Conservation (phyloP, 2,113 vertebrate species). For the Proterorhinus semilunaris region DNA sequence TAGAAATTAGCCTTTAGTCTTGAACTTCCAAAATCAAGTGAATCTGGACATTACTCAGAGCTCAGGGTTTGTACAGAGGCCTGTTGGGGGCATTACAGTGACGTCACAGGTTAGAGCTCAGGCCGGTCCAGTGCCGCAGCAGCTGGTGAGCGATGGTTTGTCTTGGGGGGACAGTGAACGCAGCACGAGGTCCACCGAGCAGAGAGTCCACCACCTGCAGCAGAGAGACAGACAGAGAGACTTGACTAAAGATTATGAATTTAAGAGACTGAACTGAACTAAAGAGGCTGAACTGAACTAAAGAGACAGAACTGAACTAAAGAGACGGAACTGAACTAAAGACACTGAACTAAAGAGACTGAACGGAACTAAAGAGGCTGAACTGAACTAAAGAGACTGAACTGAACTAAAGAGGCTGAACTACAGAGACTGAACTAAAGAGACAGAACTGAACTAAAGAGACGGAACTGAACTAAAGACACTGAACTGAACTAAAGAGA, state of each 20-base stretch:
- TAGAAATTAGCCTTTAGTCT: too few species aligned
- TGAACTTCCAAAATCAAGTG: too few species aligned
- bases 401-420: too few species aligned
- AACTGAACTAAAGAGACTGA: too few species aligned
- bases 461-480: too few species aligned
- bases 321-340: not conserved
- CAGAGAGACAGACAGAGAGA: not conserved
- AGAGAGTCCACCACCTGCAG: slow-evolving; percentile 82
- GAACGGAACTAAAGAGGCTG: too few species aligned
- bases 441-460: too few species aligned
- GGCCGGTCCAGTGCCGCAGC: slow-evolving; percentile 89
- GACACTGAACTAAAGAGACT: not conserved
- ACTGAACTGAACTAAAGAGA: too few species aligned
- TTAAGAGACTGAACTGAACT: slow-evolving; percentile 58
- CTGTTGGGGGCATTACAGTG: not conserved
- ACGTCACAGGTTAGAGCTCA: slow-evolving; percentile 75
- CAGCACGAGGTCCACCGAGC: slow-evolving; percentile 69
- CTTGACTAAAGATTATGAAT: too few species aligned
- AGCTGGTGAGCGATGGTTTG: slow-evolving; percentile 89
- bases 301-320: not conserved
- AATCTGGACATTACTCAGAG: too few species aligned
- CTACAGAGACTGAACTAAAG: too few species aligned
- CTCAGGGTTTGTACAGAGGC: too few species aligned
- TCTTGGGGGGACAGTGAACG: slow-evolving; percentile 82
- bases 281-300: not conserved